Evolutionary conservation across 1,140 invertebrate genomes (phyloP).

Genomic region (Agrypnia vestita): DNA sequence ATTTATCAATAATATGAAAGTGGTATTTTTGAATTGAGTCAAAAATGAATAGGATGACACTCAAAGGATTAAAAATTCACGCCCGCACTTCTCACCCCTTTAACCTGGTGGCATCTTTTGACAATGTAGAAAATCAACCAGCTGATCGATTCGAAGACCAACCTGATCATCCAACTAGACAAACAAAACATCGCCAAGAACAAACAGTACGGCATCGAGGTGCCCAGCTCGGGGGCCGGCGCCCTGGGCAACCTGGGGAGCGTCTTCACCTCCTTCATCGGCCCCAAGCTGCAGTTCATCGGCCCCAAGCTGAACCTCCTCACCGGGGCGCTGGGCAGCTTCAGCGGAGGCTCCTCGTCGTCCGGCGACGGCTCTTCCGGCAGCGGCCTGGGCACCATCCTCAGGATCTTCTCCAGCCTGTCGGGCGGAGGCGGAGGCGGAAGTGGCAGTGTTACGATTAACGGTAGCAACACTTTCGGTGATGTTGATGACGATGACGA

Average conservation of each 20-base stretch:
- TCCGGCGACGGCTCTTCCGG: slow-evolving; percentile 64
- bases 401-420: slow-evolving; percentile 69
- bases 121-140: slow-evolving; percentile 82
- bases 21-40: no score
- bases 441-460: slow-evolving; percentile 66
- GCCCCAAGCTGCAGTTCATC: slow-evolving; percentile 70
- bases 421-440: slow-evolving; percentile 65
- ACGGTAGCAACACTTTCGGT: slow-evolving; percentile 68
- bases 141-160: slow-evolving; percentile 83
- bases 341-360: slow-evolving; percentile 72
- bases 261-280: slow-evolving; percentile 69
- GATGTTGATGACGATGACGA: slow-evolving; percentile 65
- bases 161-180: slow-evolving; percentile 78
- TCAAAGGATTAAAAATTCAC: no score
- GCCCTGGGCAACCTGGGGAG: slow-evolving; percentile 67
- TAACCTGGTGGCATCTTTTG: slow-evolving; percentile 42
- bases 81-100: slow-evolving; percentile 41
- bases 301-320: slow-evolving; percentile 77
- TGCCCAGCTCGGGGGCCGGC: slow-evolving; percentile 68
- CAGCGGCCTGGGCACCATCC: slow-evolving; percentile 64
- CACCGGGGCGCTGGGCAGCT: slow-evolving; percentile 73
- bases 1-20: no score
- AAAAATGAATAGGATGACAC: no score
- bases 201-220: slow-evolving; percentile 80
- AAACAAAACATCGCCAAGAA: slow-evolving; percentile 82